A percentile compares a stretch with the other conserved stretches of the same genome.
Evolutionary conservation across 2,797 vertebrate genomes (phyloP).

Genomic region (Gallinago stenura): DNA sequence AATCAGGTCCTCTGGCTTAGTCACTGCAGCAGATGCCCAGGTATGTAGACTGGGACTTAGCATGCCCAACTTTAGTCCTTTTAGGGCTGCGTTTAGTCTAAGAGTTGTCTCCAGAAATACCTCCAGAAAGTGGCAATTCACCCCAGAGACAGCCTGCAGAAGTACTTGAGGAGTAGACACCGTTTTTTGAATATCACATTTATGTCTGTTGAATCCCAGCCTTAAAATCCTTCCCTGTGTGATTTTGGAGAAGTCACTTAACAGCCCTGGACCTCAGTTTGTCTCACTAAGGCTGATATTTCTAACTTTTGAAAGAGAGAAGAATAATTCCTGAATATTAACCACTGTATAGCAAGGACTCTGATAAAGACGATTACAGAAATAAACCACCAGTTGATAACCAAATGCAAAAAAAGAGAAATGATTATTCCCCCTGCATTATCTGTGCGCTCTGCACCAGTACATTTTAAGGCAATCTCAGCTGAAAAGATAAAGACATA

Average conservation of each 20-base stretch:
- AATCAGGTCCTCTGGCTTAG: background rate
- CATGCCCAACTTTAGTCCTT: background rate
- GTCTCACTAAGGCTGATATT: background rate
- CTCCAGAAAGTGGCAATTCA: background rate
- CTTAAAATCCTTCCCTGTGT: background rate
- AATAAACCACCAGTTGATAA: constrained; percentile 54
- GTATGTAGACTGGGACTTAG: accelerated
- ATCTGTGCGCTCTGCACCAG: constrained; percentile 23
- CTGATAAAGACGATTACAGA: constrained; percentile 33
- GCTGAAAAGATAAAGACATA: constrained; percentile 59
- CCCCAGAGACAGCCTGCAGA: background rate
- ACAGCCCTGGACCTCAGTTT: background rate
- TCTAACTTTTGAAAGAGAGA: constrained; percentile 16
- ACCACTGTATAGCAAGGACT: background rate
- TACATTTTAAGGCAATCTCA: constrained; percentile 57
- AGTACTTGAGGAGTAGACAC: no score
- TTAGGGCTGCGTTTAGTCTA: background rate
- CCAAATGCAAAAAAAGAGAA: background rate
- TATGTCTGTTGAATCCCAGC: background rate
- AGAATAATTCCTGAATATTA: constrained; percentile 46
- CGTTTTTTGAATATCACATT: background rate
- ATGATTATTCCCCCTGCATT: constrained; percentile 28
- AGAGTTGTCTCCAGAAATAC: background rate
- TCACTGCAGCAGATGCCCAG: background rate
- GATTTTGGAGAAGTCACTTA: background rate